A percentile compares a stretch with the other conserved stretches of the same genome.
phyloP scores from a whole-genome alignment of 2,797 vertebrate species.

The Gymnoscopelus braueri region DNA sequence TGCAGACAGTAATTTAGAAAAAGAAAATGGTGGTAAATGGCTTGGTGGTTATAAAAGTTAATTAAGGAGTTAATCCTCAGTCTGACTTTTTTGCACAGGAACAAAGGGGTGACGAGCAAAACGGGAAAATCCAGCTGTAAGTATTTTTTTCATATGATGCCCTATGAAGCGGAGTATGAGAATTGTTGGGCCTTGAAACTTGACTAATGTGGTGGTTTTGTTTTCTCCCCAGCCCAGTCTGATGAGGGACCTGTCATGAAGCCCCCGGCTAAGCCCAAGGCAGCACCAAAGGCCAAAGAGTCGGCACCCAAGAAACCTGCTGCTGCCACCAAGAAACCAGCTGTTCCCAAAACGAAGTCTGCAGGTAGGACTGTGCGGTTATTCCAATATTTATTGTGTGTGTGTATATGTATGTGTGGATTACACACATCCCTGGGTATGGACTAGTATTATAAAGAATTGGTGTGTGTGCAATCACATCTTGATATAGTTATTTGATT shows the following conservation, averaged over 20 bases:
- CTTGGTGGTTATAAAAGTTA: too few relatives aligned
- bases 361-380: slow-evolving; percentile 27
- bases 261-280: slow-evolving; percentile 58
- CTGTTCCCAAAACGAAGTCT: slow-evolving; percentile 77
- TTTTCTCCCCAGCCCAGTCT: slow-evolving; percentile 52
- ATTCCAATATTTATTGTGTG: too few relatives aligned
- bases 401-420: too few relatives aligned
- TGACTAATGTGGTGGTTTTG: background rate
- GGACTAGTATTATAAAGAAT: too few relatives aligned
- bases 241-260: slow-evolving; percentile 50
- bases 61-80: too few relatives aligned
- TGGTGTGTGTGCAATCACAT: too few relatives aligned
- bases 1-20: too few relatives aligned
- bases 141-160: slow-evolving; percentile 27
- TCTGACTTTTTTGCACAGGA: slow-evolving; percentile 55
- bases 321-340: slow-evolving; percentile 68
- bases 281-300: slow-evolving; percentile 51
- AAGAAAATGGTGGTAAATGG: too few relatives aligned
- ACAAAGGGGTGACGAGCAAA: slow-evolving; percentile 66
- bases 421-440: too few relatives aligned
- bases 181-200: background rate
- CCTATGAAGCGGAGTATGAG: background rate
- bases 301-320: slow-evolving; percentile 65
- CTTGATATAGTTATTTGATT: too few relatives aligned
- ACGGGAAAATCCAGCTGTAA: slow-evolving; percentile 61